Conservation (phyloP, 2,113 vertebrate genomes). For the Ptychochromis oligacanthus region DNA sequence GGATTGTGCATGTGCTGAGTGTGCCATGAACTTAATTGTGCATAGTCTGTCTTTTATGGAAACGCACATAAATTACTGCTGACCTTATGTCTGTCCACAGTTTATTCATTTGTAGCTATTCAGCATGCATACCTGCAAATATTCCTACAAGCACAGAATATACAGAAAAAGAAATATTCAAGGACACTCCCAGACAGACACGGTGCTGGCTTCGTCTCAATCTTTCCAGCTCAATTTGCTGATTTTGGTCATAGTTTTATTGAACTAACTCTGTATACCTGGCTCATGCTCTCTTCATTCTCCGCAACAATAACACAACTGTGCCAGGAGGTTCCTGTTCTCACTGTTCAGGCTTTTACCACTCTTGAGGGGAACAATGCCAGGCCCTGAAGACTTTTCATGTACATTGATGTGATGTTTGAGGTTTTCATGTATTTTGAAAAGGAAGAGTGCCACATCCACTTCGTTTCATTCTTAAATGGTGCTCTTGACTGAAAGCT, state of each 20-base stretch:
- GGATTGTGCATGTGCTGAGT: slow-evolving; percentile 12
- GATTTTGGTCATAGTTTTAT: slow-evolving; percentile 67
- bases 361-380: slow-evolving; percentile 11
- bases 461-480: slow-evolving; percentile 41
- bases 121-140: slow-evolving; percentile 25
- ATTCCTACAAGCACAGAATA: slow-evolving; percentile 23
- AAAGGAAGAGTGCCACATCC: slow-evolving; percentile 51
- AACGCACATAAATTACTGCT: slow-evolving; percentile 29
- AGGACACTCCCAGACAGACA: slow-evolving; percentile 32
- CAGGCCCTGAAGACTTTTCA: slow-evolving; percentile 40
- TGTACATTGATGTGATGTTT: slow-evolving; percentile 35
- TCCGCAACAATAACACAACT: slow-evolving; percentile 62
- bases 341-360: slow-evolving; percentile 17
- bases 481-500: slow-evolving; percentile 21
- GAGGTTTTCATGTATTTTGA: slow-evolving; percentile 63
- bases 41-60: slow-evolving; percentile 50
- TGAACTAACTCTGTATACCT: slow-evolving; percentile 60
- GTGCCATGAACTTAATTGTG: slow-evolving; percentile 15
- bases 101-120: slow-evolving; percentile 14
- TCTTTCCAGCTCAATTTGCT: slow-evolving; percentile 51
- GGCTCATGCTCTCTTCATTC: slow-evolving; percentile 57
- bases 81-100: slow-evolving; percentile 39
- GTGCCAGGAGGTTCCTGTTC: slow-evolving; percentile 53
- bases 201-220: slow-evolving; percentile 25
- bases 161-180: slow-evolving; percentile 7